Percentiles rank a stretch among this genome's conserved stretches.
Conservation (phyloP, 2,888 invertebrate genomes). For the Thera obeliscata region DNA sequence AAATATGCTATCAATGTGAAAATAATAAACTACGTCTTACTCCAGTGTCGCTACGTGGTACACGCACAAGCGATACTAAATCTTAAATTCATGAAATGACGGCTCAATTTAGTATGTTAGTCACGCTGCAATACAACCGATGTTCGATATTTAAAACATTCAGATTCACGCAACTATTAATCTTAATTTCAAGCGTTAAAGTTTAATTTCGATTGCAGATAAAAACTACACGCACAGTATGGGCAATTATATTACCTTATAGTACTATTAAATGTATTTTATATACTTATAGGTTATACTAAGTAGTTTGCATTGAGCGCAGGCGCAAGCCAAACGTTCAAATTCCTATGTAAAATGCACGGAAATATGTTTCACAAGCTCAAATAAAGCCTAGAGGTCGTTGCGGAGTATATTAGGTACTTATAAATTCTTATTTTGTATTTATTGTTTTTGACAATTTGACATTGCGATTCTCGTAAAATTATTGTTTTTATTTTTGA, state of each 20-base stretch:
- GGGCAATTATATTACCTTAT: not conserved
- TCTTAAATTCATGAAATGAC: not conserved
- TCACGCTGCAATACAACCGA: not conserved
- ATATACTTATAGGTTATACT: slow-evolving; percentile 20
- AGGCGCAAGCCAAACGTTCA: slow-evolving; percentile 31
- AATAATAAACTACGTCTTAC: not conserved
- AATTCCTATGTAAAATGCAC: slow-evolving; percentile 23
- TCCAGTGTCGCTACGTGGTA: not conserved
- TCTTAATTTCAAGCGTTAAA: not conserved
- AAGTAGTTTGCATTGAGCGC: slow-evolving; percentile 49
- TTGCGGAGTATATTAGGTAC: not conserved
- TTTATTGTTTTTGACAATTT: not conserved
- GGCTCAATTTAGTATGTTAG: not conserved
- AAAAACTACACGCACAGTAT: not conserved
- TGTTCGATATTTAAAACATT: not conserved
- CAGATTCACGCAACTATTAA: not conserved
- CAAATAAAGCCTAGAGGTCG: not conserved
- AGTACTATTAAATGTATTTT: slow-evolving; percentile 3
- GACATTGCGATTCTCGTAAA: no score
- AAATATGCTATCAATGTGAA: not conserved
- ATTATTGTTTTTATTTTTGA: no score
- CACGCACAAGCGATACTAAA: slow-evolving; percentile 1
- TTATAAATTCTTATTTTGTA: not conserved
- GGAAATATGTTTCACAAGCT: slow-evolving; percentile 11
- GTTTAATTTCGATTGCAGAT: not conserved